These are phyloP conservation scores for Drosophila kikkawai DNA, from an alignment of 1,140 invertebrate species.

Conservation along the genomic window DNA sequence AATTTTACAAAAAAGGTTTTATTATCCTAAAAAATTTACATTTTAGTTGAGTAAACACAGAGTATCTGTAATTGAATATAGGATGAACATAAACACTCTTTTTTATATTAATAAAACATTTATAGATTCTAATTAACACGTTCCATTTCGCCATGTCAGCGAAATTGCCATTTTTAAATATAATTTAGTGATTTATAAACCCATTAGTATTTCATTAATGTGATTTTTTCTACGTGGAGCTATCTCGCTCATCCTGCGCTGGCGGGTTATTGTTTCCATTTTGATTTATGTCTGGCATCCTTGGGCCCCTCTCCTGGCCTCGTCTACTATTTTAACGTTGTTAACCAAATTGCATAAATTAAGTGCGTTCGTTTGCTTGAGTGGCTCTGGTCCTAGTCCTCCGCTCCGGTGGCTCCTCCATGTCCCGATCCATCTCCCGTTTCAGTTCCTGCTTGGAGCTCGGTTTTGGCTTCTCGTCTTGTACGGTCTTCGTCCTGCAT, in stretches of 20 bases:
- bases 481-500: slow-evolving; percentile 50
- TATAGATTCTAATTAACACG: neutral
- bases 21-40: too few species aligned
- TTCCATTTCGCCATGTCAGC: neutral
- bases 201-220: neutral
- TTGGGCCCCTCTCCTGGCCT: slow-evolving; percentile 50
- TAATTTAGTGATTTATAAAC: neutral
- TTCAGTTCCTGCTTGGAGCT: slow-evolving; percentile 11
- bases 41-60: neutral
- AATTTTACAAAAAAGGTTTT: too few species aligned
- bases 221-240: slow-evolving; percentile 23
- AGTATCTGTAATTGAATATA: neutral
- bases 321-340: slow-evolving; percentile 82
- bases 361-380: slow-evolving; percentile 82
- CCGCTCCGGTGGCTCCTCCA: slow-evolving; percentile 28
- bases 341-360: slow-evolving; percentile 84
- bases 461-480: slow-evolving; percentile 28
- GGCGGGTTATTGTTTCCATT: slow-evolving; percentile 80
- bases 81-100: too few species aligned
- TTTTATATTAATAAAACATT: neutral
- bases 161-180: neutral
- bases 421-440: slow-evolving; percentile 9
- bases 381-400: slow-evolving; percentile 44
- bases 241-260: slow-evolving; percentile 31
- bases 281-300: slow-evolving; percentile 78